A percentile compares a stretch with the other conserved stretches of the same genome.
phyloP scores from a whole-genome alignment of 37 sponge, comb jelly and placozoan species.

The Mnemiopsis leidyi region DNA sequence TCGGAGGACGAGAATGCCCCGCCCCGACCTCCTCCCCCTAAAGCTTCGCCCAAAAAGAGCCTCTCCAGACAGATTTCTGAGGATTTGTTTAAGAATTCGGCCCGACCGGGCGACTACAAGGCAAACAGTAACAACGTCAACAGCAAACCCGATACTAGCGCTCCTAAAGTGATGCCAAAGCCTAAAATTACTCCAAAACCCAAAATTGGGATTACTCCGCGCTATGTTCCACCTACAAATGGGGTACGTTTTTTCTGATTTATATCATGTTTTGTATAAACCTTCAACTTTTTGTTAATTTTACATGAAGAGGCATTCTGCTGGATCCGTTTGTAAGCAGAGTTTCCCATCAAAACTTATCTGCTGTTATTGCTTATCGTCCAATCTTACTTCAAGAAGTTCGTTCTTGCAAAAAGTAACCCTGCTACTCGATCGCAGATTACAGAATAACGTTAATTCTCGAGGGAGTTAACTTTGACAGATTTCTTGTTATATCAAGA shows the following conservation, averaged over 20 bases:
- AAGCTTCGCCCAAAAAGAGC: conserved; percentile 47
- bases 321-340: too few species aligned
- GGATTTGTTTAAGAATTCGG: neutral
- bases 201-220: neutral
- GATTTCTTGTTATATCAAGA: neutral
- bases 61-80: neutral
- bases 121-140: neutral
- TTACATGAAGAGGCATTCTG: too few species aligned
- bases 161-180: conserved; percentile 60
- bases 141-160: neutral
- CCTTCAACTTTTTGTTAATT: too few species aligned
- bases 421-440: neutral
- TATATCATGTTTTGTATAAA: too few species aligned
- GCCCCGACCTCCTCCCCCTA: conserved; percentile 55
- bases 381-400: too few species aligned
- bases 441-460: neutral
- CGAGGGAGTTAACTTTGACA: neutral
- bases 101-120: conserved; percentile 34
- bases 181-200: conserved; percentile 15
- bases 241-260: too few species aligned
- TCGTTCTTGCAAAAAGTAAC: neutral
- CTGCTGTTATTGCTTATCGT: too few species aligned
- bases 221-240: neutral
- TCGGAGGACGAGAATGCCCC: conserved; percentile 58
- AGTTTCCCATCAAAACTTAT: too few species aligned